Evolutionary conservation across 2,113 vertebrate species (phyloP), one percentile per base, ranked within the genome.

Genomic region (Rhinopomastus cyanomelas): DNA sequence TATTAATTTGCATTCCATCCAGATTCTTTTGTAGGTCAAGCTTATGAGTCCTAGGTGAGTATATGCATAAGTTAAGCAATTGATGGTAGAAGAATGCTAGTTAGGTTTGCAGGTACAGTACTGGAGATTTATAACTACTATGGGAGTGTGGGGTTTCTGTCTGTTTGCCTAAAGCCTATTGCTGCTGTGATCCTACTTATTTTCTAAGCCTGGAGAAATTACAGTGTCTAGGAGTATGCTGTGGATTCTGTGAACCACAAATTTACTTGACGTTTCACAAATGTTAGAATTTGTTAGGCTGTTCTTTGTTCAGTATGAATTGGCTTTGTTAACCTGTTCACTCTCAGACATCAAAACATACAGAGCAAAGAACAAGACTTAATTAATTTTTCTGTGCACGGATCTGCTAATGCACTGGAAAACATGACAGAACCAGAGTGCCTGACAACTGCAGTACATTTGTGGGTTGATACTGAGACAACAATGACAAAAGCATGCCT

Each of bases 241-340:
- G 46, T 69, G 44, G 8, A 48, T 60, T 89, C 89, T 78, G 27
- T 51, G 12, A 44, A 16, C 30, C 34, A 55, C 3, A 71, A 36
- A 77, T 84, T 75, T 83, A 78, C 82, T 81, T 84, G 61, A 49
- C 14, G 5, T 83, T 88, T 90, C 80, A 67, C 14, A 90, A 89
- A 83, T 72, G 34, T 19, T 65, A 11, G 49, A 65, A 64, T 83
- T 62, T 75, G 4, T 81, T 82, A 52, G 30, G 37, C 19, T 34
- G 12, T 37, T 75, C 8, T 56, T 52, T 82, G 67, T 32, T 53
- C 68, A 52, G 32, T 89, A 53, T 51, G 9, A 83, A 71, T 92
- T 92, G 66, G 17, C 51, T 87, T 85, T 82, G 29, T 67, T 85
- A 74, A 39, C 23, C 36, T 77, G 55, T 48, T 85, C 51, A 14